phyloP scores from a whole-genome alignment of 35 echinoderm and acorn worm species.

The Lytechinus pictus region DNA sequence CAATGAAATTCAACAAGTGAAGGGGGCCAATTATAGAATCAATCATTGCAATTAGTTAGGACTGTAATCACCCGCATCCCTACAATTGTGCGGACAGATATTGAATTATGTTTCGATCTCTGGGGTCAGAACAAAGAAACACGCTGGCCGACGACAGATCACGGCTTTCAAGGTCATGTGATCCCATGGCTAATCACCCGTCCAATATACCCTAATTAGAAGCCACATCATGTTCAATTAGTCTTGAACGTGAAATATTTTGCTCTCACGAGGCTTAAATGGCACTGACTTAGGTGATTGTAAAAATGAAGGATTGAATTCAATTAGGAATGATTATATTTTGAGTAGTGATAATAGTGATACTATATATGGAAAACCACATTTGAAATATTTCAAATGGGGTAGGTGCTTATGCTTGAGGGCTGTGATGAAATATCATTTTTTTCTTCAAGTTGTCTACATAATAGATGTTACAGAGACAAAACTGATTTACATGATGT shows the following conservation, averaged over 20 bases:
- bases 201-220: constrained; percentile 21
- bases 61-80: background rate
- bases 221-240: constrained; percentile 20
- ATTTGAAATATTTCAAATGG: background rate
- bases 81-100: background rate
- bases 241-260: background rate
- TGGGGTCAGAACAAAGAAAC: background rate
- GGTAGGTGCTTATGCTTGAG: too few species aligned
- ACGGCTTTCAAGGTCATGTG: background rate
- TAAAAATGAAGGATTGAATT: background rate
- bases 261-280: background rate
- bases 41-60: background rate
- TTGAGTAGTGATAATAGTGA: background rate
- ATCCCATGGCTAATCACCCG: background rate
- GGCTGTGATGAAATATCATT: background rate
- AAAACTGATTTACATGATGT: too few species aligned
- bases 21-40: background rate
- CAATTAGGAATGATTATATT: constrained; percentile 5
- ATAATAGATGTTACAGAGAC: background rate
- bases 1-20: background rate
- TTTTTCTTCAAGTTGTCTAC: background rate
- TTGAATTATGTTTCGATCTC: background rate
- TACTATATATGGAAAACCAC: background rate
- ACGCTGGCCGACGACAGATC: background rate
- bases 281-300: background rate